Percentiles rank a stretch among this genome's conserved stretches.
These are phyloP conservation scores for Passer montanus DNA, from an alignment of 2,113 vertebrate genomes.

Conservation along the genomic window DNA sequence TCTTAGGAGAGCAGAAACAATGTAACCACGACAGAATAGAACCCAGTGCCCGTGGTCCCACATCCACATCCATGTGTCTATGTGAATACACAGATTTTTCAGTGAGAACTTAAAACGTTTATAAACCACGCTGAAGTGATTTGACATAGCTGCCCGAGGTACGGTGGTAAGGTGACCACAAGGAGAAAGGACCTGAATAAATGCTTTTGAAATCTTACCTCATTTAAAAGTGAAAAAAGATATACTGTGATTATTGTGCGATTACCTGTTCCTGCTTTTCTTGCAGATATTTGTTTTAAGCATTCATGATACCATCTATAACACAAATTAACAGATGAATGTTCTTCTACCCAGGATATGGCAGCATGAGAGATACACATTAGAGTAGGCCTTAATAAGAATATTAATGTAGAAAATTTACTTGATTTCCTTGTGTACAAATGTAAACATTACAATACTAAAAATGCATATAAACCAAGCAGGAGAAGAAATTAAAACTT, in stretches of 20 bases:
- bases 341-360: background rate
- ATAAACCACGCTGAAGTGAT: background rate
- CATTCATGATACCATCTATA: background rate
- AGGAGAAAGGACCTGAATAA: background rate
- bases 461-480: background rate
- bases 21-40: fast-evolving
- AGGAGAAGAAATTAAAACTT: background rate
- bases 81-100: background rate
- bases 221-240: background rate
- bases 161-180: background rate
- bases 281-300: background rate
- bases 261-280: background rate
- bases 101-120: background rate
- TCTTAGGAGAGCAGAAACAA: background rate
- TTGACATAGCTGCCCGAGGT: fast-evolving
- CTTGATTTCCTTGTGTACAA: background rate
- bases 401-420: background rate
- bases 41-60: fast-evolving
- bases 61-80: fast-evolving
- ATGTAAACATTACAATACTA: background rate
- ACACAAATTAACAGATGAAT: background rate
- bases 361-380: background rate
- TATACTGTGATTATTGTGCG: fast-evolving
- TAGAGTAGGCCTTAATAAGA: background rate
- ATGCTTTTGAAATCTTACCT: background rate